Evolutionary conservation across 2,113 vertebrate species (phyloP).

Genomic region (Xenopus tropicalis): UCB_Xtro_10.0 CM004447.2:142983501-142984000

Average conservation of each 20-base stretch:
- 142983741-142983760: slow-evolving; percentile 4
- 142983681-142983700: slow-evolving; percentile 6
- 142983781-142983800: neutral
- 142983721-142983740: slow-evolving; percentile 4
- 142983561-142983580: slow-evolving; percentile 23
- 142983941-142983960: slow-evolving; percentile 44
- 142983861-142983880: slow-evolving; percentile 12
- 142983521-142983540: slow-evolving; percentile 9
- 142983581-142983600: slow-evolving; percentile 27
- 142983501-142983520: neutral
- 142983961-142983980: slow-evolving; percentile 29
- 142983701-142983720: neutral
- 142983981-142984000: slow-evolving; percentile 42
- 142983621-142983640: slow-evolving; percentile 7
- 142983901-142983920: slow-evolving; percentile 34
- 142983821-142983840: slow-evolving; percentile 25
- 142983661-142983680: slow-evolving; percentile 32
- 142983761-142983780: neutral
- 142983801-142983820: slow-evolving; percentile 25
- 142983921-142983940: slow-evolving; percentile 13
- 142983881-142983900: slow-evolving; percentile 26
- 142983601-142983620: slow-evolving; percentile 25
- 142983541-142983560: slow-evolving; percentile 11
- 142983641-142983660: neutral
- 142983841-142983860: slow-evolving; percentile 13